Conservation (phyloP, 2,113 vertebrate genomes). For the Phoenicopterus ruber region DNA sequence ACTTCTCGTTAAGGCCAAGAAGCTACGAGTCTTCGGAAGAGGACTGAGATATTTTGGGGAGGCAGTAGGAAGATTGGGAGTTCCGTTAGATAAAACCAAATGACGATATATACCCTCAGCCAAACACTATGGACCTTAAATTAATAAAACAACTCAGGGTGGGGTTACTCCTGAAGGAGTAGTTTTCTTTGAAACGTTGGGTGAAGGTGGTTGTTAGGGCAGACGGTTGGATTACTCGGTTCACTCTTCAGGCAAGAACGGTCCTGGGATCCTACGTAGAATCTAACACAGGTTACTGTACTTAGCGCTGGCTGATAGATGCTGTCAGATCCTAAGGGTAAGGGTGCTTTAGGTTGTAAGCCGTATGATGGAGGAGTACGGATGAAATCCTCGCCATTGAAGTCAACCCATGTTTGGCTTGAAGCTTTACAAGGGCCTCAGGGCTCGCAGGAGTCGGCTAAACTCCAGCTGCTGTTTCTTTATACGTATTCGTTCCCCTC, state of each 20-base stretch:
- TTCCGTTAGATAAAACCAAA: not conserved
- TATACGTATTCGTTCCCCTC: not conserved
- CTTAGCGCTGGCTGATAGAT: not conserved
- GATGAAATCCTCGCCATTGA: not conserved
- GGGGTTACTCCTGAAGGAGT: not conserved
- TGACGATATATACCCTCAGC: not conserved
- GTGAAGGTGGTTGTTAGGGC: not conserved
- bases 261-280: accelerated
- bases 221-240: not conserved
- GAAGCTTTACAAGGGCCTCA: not conserved
- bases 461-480: not conserved
- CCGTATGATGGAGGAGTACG: not conserved
- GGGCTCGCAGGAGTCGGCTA: not conserved
- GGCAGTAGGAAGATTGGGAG: not conserved
- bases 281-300: not conserved
- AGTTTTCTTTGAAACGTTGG: not conserved
- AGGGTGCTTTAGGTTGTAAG: not conserved
- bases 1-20: not conserved
- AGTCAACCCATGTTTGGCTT: not conserved
- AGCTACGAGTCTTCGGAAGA: not conserved
- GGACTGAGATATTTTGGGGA: not conserved
- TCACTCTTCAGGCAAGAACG: not conserved
- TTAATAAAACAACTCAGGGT: not conserved
- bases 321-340: not conserved
- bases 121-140: not conserved